A percentile compares a stretch with the other conserved stretches of the same genome.
Conservation (phyloP, 2,888 invertebrate genomes). For the Zaprionus obscuricornis region DNA sequence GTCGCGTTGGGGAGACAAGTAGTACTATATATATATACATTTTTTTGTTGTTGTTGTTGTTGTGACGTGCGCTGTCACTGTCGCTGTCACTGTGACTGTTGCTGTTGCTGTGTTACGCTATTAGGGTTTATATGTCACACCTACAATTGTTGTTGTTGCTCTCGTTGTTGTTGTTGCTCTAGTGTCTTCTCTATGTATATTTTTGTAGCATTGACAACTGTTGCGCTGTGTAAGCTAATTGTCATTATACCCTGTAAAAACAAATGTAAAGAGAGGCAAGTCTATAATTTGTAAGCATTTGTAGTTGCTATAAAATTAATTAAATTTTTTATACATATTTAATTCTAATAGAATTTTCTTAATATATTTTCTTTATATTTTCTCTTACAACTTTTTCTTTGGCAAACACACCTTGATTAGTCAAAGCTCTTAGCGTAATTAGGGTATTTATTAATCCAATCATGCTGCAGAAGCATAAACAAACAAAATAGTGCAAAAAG, state of each 20-base stretch:
- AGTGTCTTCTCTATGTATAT: too few relatives aligned
- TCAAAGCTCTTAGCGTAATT: too few relatives aligned
- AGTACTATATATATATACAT: too few relatives aligned
- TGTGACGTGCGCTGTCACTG: not conserved
- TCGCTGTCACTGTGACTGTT: conserved; percentile 9
- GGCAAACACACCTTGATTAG: too few relatives aligned
- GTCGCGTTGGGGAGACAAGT: too few relatives aligned
- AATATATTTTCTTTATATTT: too few relatives aligned
- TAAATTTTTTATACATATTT: too few relatives aligned
- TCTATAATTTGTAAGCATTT: not conserved
- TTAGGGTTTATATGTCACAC: conserved; percentile 72
- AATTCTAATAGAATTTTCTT: too few relatives aligned
- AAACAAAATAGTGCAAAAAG: not conserved
- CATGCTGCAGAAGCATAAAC: conserved; percentile 4
- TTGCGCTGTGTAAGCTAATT: conserved; percentile 42
- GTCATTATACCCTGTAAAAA: conserved; percentile 15
- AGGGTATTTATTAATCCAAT: conserved; percentile 12
- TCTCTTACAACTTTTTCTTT: too few relatives aligned
- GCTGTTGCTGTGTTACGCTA: conserved; percentile 26
- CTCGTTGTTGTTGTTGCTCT: too few relatives aligned
- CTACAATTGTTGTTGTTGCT: conserved; percentile 13
- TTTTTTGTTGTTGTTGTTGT: conserved; percentile 5
- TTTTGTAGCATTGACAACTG: conserved; percentile 56
- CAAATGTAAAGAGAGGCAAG: not conserved
- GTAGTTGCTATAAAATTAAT: not conserved